Percentiles rank a stretch among this genome's conserved stretches.
phyloP scores from a whole-genome alignment of 2,113 vertebrate species.

The Platichthys flesus region DNA sequence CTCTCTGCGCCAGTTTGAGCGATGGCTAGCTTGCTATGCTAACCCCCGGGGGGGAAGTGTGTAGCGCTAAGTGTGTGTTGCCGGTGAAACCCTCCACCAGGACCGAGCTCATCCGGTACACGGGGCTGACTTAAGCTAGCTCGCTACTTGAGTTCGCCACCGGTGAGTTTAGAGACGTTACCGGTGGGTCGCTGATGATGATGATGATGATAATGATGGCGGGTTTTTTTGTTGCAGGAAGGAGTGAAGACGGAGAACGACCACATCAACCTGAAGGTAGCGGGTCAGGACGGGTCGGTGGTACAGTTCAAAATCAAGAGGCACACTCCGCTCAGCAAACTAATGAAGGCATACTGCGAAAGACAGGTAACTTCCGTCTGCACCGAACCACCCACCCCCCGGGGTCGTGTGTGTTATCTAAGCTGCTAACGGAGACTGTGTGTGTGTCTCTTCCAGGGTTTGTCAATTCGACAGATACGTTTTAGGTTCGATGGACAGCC shows the following conservation, averaged over 20 bases:
- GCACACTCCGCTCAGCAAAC: slow-evolving; percentile 89
- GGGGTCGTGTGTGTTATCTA: no score
- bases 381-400: no score
- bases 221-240: slow-evolving; percentile 77
- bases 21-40: slow-evolving; percentile 63
- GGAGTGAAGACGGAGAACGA: slow-evolving; percentile 91
- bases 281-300: slow-evolving; percentile 90
- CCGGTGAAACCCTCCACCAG: neutral
- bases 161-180: neutral
- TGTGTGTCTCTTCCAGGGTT: slow-evolving; percentile 66
- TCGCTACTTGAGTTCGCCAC: neutral
- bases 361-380: slow-evolving; percentile 82
- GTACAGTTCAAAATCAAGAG: slow-evolving; percentile 94
- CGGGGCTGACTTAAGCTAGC: neutral
- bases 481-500: slow-evolving; percentile 86
- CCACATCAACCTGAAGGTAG: slow-evolving; percentile 92
- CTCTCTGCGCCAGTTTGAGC: slow-evolving; percentile 68
- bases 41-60: slow-evolving; percentile 24
- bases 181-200: neutral
- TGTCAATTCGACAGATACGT: slow-evolving; percentile 84
- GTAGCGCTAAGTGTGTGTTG: neutral
- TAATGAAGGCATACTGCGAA: slow-evolving; percentile 94
- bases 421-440: neutral
- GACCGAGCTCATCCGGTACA: neutral
- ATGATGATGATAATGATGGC: neutral